These are phyloP conservation scores for Peromyscus attwateri DNA, from an alignment of 2,797 vertebrate species.

Conservation along the genomic window DNA sequence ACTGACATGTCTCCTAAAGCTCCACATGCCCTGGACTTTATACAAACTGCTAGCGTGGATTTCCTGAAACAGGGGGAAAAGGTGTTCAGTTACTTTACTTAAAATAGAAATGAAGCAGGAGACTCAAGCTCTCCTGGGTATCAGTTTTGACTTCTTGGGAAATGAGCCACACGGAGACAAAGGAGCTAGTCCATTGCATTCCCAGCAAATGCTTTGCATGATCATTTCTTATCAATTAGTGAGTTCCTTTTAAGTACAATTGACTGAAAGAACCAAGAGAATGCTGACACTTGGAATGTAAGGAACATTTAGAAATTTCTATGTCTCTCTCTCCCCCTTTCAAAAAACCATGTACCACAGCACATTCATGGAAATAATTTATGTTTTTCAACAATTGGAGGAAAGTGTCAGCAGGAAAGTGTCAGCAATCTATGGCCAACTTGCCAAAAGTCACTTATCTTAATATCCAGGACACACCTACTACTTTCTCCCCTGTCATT, in stretches of 20 bases:
- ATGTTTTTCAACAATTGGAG: conserved; percentile 48
- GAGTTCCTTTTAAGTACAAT: conserved; percentile 56
- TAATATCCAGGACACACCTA: background rate
- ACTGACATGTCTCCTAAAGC: background rate
- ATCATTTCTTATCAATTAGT: conserved; percentile 18
- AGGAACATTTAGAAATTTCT: conserved; percentile 47
- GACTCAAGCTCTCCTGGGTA: background rate
- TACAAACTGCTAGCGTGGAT: background rate
- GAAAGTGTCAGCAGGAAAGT: conserved; percentile 39
- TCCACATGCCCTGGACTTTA: background rate
- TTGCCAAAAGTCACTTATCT: background rate
- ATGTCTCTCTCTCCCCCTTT: conserved; percentile 2
- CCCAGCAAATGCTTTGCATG: background rate
- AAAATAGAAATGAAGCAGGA: conserved; percentile 59
- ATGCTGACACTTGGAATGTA: conserved; percentile 46
- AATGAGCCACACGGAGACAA: conserved; percentile 22
- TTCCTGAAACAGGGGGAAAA: conserved; percentile 29
- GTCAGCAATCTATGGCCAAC: conserved; percentile 13
- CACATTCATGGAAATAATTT: background rate
- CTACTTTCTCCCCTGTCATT: background rate
- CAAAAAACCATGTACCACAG: conserved; percentile 41
- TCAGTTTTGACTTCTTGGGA: conserved; percentile 33
- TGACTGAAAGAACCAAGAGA: conserved; percentile 62
- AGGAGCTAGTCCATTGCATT: background rate
- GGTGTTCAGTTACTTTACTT: conserved; percentile 7